phyloP scores from a whole-genome alignment of 2,888 invertebrate species.

The Drosophila ustulata region DNA sequence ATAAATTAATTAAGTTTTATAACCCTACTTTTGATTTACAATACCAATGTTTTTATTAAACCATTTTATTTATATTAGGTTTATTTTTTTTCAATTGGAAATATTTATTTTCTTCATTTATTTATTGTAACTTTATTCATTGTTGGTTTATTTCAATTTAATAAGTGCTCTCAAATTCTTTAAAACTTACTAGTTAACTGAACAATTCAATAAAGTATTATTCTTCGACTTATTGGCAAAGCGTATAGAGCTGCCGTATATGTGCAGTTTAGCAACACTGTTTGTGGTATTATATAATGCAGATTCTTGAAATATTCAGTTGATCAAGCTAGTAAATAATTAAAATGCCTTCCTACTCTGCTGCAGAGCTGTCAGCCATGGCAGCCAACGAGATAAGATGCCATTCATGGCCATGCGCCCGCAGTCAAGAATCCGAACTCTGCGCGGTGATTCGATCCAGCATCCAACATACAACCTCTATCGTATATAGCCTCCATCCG shows the following conservation, averaged over 20 bases:
- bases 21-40: too few species aligned
- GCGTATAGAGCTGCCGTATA: constrained; percentile 14
- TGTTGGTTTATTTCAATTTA: too few species aligned
- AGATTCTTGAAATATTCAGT: constrained; percentile 66
- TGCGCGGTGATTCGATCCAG: constrained; percentile 15
- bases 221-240: background rate
- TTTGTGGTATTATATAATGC: constrained; percentile 23
- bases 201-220: too few species aligned
- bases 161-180: too few species aligned
- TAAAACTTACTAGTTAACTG: too few species aligned
- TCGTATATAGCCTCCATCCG: background rate
- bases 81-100: too few species aligned
- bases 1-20: too few species aligned
- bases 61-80: too few species aligned
- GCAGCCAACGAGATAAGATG: constrained; percentile 59
- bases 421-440: constrained; percentile 48
- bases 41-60: too few species aligned
- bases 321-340: constrained; percentile 65
- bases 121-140: too few species aligned
- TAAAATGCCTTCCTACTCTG: constrained; percentile 54
- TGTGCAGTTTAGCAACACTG: background rate
- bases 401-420: constrained; percentile 68
- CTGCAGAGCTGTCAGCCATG: constrained; percentile 36
- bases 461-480: background rate
- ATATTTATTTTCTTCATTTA: too few species aligned